These are phyloP conservation scores for Motacilla tschutschensis DNA, from an alignment of 2,113 vertebrate species.

Conservation along the genomic window DNA sequence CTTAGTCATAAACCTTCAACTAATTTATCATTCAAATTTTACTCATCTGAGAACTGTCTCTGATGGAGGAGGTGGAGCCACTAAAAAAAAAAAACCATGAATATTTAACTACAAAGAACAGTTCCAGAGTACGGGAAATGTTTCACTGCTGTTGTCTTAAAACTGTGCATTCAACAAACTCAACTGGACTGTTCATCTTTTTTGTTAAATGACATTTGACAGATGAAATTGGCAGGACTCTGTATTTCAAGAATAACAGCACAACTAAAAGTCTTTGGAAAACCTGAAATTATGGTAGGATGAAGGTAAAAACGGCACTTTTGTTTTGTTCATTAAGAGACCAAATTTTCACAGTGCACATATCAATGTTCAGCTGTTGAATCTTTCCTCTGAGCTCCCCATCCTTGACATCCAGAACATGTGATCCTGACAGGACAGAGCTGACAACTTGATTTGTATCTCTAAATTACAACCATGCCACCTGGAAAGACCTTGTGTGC, in stretches of 20 bases:
- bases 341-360: neutral
- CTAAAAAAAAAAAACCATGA: neutral
- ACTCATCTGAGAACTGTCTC: neutral
- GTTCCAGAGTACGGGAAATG: neutral
- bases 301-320: neutral
- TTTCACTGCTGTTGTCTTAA: neutral
- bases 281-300: neutral
- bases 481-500: slow-evolving; percentile 1
- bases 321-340: neutral
- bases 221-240: neutral
- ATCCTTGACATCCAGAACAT: slow-evolving; percentile 18
- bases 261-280: neutral
- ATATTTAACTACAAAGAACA: neutral
- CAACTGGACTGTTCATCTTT: neutral
- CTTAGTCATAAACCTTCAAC: neutral
- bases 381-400: neutral
- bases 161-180: neutral
- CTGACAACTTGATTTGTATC: slow-evolving; percentile 30
- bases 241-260: neutral
- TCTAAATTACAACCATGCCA: slow-evolving; percentile 24
- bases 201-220: neutral
- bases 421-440: neutral
- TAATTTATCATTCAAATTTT: neutral
- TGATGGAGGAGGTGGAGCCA: neutral
- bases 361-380: neutral